Evolutionary conservation across 1,140 invertebrate species (phyloP), one percentile per base, ranked within the genome.

Genomic region (Cecropterus lyciades): DNA sequence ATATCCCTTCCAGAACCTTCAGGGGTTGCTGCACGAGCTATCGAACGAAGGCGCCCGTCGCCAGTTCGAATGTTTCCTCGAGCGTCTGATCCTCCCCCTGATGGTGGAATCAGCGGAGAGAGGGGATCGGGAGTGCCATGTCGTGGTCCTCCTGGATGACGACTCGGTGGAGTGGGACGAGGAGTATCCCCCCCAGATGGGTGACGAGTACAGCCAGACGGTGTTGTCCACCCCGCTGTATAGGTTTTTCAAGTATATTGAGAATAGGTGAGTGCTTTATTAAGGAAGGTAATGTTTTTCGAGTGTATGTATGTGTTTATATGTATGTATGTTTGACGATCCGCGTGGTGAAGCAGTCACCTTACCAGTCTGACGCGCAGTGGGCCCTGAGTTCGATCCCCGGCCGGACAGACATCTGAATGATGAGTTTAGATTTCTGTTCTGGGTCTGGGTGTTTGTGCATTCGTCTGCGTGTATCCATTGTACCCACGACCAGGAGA

Each of bases 401-500:
- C n/a, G n/a, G n/a, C n/a, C n/a, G n/a, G n/a, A n/a, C n/a, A n/a
- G n/a, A n/a, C n/a, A n/a, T n/a, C n/a, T n/a, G n/a, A n/a, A n/a
- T n/a, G n/a, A n/a, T n/a, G n/a, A n/a, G n/a, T n/a, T n/a, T n/a
- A n/a, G n/a, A n/a, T n/a, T n/a, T n/a, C n/a, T n/a, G n/a, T n/a
- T n/a, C n/a, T n/a, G n/a, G n/a, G n/a, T n/a, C n/a, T n/a, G n/a
- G n/a, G n/a, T n/a, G n/a, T n/a, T n/a, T n/a, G n/a, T n/a, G n/a
- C n/a, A n/a, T n/a, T n/a, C n/a, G n/a, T n/a, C n/a, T n/a, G n/a
- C n/a, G n/a, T n/a, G n/a, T n/a, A n/a, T n/a, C n/a, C n/a, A n/a
- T n/a, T n/a, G n/a, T n/a, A n/a, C n/a, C n/a, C n/a, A n/a, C 92
- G 99, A 99, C 91, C 99, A 99, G 89, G 99, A 99, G 0, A 99